Conservation (phyloP, 2,113 vertebrate genomes). For the Leptobrachium ailaonicum region DNA sequence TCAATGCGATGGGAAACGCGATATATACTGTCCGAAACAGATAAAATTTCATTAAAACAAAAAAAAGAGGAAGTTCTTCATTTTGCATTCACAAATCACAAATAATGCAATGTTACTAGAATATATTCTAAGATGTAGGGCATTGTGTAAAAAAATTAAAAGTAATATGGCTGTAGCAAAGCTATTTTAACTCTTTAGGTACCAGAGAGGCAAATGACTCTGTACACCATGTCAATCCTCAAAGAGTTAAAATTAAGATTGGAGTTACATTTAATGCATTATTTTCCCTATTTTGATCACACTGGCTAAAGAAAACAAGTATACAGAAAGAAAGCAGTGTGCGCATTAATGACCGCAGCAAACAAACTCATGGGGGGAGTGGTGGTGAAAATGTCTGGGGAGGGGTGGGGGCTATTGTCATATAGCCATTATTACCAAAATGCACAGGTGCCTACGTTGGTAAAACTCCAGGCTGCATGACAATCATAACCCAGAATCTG, state of each 20-base stretch:
- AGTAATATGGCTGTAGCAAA: not conserved
- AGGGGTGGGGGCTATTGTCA: no score
- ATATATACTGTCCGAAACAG: not conserved
- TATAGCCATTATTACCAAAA: not conserved
- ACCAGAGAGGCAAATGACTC: not conserved
- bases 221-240: not conserved
- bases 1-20: constrained; percentile 25
- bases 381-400: not conserved
- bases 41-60: not conserved
- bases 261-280: not conserved
- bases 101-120: not conserved
- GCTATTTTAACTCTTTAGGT: not conserved
- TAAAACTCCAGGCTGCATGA: not conserved
- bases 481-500: not conserved
- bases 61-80: constrained; percentile 1
- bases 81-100: not conserved
- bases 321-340: constrained; percentile 10
- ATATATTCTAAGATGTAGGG: not conserved
- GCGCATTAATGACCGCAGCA: not conserved
- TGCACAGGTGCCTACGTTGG: not conserved
- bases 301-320: constrained; percentile 3
- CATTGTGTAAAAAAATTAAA: not conserved
- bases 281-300: constrained; percentile 4
- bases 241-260: not conserved
- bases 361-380: not conserved